A percentile compares a stretch with the other conserved stretches of the same genome.
Conservation (phyloP, 2,888 invertebrate species). For the Mantis religiosa region DNA sequence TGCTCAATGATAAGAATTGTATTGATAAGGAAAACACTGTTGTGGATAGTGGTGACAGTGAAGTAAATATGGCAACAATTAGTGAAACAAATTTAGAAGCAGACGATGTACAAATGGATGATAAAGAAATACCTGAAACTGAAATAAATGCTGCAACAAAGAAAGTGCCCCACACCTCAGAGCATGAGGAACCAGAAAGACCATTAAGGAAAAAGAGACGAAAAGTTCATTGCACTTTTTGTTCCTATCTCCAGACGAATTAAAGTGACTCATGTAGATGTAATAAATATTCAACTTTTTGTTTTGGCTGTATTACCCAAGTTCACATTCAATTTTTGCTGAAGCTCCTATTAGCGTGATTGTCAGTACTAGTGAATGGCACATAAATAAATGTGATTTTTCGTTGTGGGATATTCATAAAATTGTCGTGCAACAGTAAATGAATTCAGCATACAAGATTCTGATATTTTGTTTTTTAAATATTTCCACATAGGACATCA, state of each 20-base stretch:
- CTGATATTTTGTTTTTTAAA: neutral
- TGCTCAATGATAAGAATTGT: neutral
- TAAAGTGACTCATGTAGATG: neutral
- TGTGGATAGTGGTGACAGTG: neutral
- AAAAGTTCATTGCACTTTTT: neutral
- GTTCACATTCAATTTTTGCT: neutral
- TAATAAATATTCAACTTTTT: neutral
- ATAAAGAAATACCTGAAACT: neutral
- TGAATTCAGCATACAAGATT: neutral
- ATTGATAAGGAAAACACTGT: neutral
- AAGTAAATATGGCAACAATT: neutral
- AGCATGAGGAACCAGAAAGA: neutral
- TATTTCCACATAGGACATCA: neutral
- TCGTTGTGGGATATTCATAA: neutral
- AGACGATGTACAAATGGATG: neutral
- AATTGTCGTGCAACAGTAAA: neutral
- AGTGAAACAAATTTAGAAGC: neutral
- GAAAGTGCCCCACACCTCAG: neutral
- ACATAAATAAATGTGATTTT: neutral
- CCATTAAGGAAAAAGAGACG: neutral
- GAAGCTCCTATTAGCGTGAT: neutral
- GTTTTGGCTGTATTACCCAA: neutral
- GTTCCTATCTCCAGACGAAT: neutral
- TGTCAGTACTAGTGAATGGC: neutral
- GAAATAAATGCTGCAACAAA: too few species aligned